Conservation (phyloP, 2,113 vertebrate species). For the Phyllostomus hastatus region DNA sequence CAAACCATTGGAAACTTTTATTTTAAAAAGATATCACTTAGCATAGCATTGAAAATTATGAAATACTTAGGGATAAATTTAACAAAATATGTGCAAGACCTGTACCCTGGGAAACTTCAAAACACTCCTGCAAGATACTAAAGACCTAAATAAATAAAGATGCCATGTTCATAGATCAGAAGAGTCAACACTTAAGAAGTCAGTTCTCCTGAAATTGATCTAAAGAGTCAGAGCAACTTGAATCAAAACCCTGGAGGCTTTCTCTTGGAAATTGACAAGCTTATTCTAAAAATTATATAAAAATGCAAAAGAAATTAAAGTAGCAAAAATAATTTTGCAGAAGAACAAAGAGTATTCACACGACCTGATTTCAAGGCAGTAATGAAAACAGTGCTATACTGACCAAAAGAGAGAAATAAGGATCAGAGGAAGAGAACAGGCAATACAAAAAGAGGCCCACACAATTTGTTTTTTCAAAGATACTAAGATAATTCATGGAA, state of each 20-base stretch:
- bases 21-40: background rate
- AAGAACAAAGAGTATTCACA: background rate
- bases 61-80: background rate
- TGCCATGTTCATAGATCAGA: background rate
- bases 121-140: background rate
- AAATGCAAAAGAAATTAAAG: slow-evolving; percentile 10
- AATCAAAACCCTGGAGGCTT: background rate
- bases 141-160: background rate
- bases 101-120: background rate
- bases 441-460: background rate
- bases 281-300: background rate
- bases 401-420: background rate
- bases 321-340: background rate
- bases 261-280: background rate
- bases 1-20: background rate
- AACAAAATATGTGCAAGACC: background rate
- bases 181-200: background rate
- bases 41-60: background rate
- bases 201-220: background rate
- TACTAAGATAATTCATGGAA: background rate
- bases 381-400: background rate
- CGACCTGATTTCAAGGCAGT: background rate
- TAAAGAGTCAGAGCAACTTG: background rate
- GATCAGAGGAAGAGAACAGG: background rate
- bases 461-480: background rate